phyloP scores from a whole-genome alignment of 2,888 invertebrate species.

The Mechanitis messenoides region DNA sequence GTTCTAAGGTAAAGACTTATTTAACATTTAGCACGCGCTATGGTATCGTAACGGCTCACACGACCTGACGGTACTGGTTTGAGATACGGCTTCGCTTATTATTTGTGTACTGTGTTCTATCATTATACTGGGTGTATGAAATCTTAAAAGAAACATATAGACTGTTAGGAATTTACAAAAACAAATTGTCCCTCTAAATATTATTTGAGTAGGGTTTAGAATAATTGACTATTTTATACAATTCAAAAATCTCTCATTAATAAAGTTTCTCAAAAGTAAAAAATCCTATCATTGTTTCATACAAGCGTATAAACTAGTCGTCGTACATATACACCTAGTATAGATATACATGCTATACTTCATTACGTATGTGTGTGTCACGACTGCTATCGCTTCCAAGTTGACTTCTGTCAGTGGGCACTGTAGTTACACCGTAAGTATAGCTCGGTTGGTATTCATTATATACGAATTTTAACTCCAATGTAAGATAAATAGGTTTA shows the following conservation, averaged over 20 bases:
- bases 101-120: constrained; percentile 1
- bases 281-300: too few species aligned
- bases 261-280: too few species aligned
- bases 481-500: too few species aligned
- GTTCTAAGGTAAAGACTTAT: constrained; percentile 81
- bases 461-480: too few species aligned
- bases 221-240: neutral
- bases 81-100: constrained; percentile 2
- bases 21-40: constrained; percentile 52
- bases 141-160: too few species aligned
- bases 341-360: too few species aligned
- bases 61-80: constrained; percentile 5
- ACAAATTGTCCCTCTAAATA: neutral
- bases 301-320: too few species aligned
- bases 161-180: neutral
- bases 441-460: too few species aligned
- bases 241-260: too few species aligned
- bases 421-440: too few species aligned
- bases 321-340: too few species aligned
- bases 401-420: neutral
- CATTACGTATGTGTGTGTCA: too few species aligned
- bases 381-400: neutral
- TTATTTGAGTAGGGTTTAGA: neutral
- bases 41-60: constrained; percentile 35
- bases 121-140: constrained; percentile 2